Evolutionary conservation across 92 coral and sea anemone species (phyloP), one percentile per base, ranked within the genome.

Genomic region (Palythoa heliodiscus): DNA sequence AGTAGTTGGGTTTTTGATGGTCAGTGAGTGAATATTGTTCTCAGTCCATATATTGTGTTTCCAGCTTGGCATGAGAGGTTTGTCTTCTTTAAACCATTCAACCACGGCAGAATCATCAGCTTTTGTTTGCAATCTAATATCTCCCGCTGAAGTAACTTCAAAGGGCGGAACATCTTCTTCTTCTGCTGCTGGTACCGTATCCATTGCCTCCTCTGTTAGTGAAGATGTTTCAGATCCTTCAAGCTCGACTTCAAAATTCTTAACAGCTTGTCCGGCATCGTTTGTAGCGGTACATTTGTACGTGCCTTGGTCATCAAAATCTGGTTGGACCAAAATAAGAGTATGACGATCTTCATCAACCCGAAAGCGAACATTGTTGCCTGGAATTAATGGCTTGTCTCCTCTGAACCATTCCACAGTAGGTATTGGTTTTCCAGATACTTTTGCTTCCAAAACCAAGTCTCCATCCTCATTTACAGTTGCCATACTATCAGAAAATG

Each of bases 81-180:
- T 90, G 53, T 96, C 98, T 13, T 94, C 98, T 84, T 89, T 89
- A 87, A 86, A 96, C 98, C 98, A 96, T 53, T 84, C 85, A 22
- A 96, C 90, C 29, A 92, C 96, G 17, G 98, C 74, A n/a, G 84
- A 80, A 38, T 64, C 74, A 58, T 68, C 60, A 47, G 84, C 73
- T 37, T 80, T 80, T 57, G 55, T 53, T 60, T 80, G 73, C 74
- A 80, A 23, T 52, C 54, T 66, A 14, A 80, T 64, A 74, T 80
- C 84, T 19, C 84, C 84, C 16, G 72, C 15, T 66, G 84, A 52
- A 24, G 63, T 66, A 20, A 80, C 47, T 80, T 80, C 61, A 80
- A 80, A 80, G 38, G 84, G 84, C 16, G 14, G 35, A 80, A 47
- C 60, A 10, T 80, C 74, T 3, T 80, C 84, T 47, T 80, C 84